Evolutionary conservation across 2,888 invertebrate genomes (phyloP).

Genomic region (Gymnoscelis rufifasciata): DNA sequence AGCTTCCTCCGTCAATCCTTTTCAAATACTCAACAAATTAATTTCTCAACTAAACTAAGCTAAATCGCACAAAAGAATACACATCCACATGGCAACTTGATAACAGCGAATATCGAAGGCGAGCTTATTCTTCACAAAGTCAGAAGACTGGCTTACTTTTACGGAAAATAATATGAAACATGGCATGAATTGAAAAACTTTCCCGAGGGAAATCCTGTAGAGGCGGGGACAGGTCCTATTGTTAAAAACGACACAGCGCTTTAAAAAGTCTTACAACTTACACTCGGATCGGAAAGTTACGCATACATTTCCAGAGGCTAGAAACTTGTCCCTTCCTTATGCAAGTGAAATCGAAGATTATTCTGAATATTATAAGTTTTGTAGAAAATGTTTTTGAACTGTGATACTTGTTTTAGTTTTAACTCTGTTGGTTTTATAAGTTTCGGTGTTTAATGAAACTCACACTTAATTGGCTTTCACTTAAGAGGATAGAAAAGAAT

Average conservation of each 20-base stretch:
- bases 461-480: too few species aligned
- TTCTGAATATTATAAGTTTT: neutral
- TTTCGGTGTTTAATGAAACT: too few species aligned
- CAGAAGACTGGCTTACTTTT: slow-evolving; percentile 55
- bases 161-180: slow-evolving; percentile 59
- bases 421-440: too few species aligned
- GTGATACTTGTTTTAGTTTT: too few species aligned
- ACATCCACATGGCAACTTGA: neutral
- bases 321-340: slow-evolving; percentile 10
- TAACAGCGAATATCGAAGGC: slow-evolving; percentile 23
- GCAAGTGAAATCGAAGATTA: slow-evolving; percentile 9
- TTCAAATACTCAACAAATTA: too few species aligned
- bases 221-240: slow-evolving; percentile 41
- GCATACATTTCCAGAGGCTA: slow-evolving; percentile 12
- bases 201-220: slow-evolving; percentile 41
- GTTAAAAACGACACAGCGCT: slow-evolving; percentile 38
- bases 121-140: slow-evolving; percentile 48
- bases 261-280: slow-evolving; percentile 25
- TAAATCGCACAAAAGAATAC: neutral
- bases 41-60: too few species aligned
- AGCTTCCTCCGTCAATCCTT: too few species aligned
- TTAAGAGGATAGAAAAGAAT: too few species aligned
- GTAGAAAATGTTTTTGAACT: too few species aligned
- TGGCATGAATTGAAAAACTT: slow-evolving; percentile 66
- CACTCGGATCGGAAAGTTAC: slow-evolving; percentile 13